phyloP scores from a whole-genome alignment of 2,113 vertebrate genomes.

The Anguilla rostrata region DNA sequence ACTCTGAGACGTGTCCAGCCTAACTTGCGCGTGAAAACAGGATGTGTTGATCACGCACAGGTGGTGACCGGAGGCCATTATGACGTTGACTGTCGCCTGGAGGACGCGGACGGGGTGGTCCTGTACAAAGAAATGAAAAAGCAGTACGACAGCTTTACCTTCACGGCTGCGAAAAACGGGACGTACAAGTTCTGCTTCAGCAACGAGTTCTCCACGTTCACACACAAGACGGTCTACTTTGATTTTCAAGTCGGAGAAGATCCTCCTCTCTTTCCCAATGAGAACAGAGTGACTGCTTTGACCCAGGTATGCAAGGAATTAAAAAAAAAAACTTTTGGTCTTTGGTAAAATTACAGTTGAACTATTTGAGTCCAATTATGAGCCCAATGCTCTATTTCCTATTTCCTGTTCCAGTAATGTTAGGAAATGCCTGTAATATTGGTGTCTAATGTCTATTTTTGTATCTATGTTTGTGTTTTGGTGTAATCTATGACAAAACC shows the following conservation, averaged over 20 bases:
- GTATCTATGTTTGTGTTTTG: no score
- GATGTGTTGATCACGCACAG: conserved; percentile 54
- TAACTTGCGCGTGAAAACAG: background rate
- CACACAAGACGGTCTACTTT: conserved; percentile 98
- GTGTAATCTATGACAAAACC: no score
- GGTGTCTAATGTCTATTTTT: no score
- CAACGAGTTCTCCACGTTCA: conserved; percentile 98
- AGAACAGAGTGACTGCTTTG: conserved; percentile 93
- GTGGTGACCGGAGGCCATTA: conserved; percentile 98
- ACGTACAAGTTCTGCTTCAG: conserved; percentile 98
- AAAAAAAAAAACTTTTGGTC: no score
- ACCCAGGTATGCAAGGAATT: conserved; percentile 81
- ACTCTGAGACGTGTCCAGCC: background rate
- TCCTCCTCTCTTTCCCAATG: conserved; percentile 93
- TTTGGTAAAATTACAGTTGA: background rate
- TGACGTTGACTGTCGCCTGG: conserved; percentile 93
- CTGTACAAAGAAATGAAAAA: conserved; percentile 99
- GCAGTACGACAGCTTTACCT: conserved; percentile 97
- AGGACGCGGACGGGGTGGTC: conserved; percentile 85
- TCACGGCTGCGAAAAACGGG: conserved; percentile 88
- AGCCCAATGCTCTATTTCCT: background rate
- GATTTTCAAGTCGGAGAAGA: conserved; percentile 98
- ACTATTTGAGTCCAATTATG: no score
- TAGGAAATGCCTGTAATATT: background rate
- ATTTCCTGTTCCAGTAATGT: background rate